Percentiles rank a stretch among this genome's conserved stretches.
Evolutionary conservation across 2,797 vertebrate species (phyloP).

Genomic region (Ficedula albicollis): DNA sequence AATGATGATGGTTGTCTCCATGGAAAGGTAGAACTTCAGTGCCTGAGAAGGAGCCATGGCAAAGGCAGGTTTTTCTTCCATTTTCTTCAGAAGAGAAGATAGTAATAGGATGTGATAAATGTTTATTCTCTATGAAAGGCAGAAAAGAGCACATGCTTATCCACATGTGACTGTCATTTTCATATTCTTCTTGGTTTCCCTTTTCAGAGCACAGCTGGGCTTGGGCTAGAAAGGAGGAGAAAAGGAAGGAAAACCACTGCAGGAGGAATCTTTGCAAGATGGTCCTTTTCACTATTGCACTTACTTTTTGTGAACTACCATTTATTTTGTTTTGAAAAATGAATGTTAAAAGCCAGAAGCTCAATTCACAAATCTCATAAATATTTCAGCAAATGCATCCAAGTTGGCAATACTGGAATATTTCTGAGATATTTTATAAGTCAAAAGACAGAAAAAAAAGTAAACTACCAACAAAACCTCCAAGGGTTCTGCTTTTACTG

Average conservation of each 20-base stretch:
- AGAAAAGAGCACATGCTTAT: not conserved
- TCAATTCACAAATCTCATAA: conserved; percentile 30
- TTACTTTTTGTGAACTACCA: not conserved
- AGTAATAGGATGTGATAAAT: not conserved
- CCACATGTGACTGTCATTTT: not conserved
- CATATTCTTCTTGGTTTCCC: not conserved
- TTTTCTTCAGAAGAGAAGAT: not conserved
- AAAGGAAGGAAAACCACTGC: not conserved
- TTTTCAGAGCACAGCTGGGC: not conserved
- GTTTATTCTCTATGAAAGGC: not conserved
- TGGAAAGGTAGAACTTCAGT: not conserved
- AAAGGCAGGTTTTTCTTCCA: not conserved
- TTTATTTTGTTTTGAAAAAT: conserved; percentile 25
- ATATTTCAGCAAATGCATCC: conserved; percentile 16
- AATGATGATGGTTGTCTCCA: not conserved
- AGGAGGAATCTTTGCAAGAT: not conserved
- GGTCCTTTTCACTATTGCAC: not conserved
- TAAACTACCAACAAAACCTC: not conserved
- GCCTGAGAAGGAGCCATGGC: not conserved
- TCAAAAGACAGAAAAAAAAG: not conserved
- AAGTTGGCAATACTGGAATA: not conserved
- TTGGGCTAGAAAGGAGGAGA: not conserved
- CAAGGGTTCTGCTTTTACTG: not conserved
- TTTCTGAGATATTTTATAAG: not conserved
- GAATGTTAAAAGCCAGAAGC: not conserved